These are phyloP conservation scores for Lophochroa leadbeateri DNA, from an alignment of 2,113 vertebrate genomes.

Conservation along the genomic window DNA sequence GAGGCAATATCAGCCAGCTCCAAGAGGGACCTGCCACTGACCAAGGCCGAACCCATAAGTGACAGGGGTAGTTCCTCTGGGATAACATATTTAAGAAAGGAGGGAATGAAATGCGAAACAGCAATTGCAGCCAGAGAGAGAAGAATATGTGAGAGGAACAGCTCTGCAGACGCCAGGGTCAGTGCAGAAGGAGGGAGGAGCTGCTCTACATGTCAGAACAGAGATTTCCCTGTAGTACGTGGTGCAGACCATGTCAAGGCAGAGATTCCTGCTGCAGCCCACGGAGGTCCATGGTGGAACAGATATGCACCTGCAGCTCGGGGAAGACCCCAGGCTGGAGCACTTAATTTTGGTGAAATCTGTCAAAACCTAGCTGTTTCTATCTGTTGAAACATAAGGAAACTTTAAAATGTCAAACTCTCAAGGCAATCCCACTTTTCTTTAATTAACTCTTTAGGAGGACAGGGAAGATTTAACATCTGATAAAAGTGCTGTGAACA, in stretches of 20 bases:
- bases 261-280: not conserved
- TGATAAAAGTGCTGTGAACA: not conserved
- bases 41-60: not conserved
- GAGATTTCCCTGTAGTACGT: rapidly evolving
- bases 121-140: not conserved
- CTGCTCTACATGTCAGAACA: not conserved
- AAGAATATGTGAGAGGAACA: not conserved
- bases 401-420: not conserved
- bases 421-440: not conserved
- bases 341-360: not conserved
- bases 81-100: not conserved
- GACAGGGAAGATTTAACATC: not conserved
- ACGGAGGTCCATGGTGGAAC: not conserved
- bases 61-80: not conserved
- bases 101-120: not conserved
- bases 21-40: not conserved
- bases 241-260: not conserved
- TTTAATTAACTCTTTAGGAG: not conserved
- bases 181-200: not conserved
- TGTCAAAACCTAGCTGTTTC: not conserved
- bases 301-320: not conserved
- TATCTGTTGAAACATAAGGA: not conserved
- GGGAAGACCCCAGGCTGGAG: not conserved
- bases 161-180: not conserved
- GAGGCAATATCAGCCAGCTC: rapidly evolving